phyloP scores from a whole-genome alignment of 2,797 vertebrate species.

The Acipenser transmontanus region DNA sequence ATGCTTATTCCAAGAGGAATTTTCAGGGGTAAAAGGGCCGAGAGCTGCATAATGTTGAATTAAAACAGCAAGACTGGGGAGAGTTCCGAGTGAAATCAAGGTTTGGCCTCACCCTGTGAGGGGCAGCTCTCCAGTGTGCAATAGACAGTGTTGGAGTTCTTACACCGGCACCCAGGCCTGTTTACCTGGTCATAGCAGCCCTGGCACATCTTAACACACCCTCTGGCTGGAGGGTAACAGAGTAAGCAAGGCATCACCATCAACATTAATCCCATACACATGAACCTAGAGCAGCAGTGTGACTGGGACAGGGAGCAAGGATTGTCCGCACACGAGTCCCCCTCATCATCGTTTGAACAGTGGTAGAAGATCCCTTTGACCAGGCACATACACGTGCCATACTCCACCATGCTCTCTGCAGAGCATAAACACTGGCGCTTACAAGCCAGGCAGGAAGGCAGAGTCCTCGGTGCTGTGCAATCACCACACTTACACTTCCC shows the following conservation, averaged over 20 bases:
- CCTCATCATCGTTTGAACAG: constrained; percentile 89
- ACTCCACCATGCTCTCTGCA: constrained; percentile 85
- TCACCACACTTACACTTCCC: constrained; percentile 90
- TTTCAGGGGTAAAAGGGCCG: constrained; percentile 24
- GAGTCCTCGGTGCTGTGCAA: constrained; percentile 80
- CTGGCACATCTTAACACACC: constrained; percentile 79
- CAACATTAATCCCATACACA: constrained; percentile 90
- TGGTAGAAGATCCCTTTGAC: constrained; percentile 96
- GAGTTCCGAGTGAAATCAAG: constrained; percentile 62
- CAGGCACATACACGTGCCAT: constrained; percentile 92
- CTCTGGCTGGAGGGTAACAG: constrained; percentile 89
- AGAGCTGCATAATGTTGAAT: constrained; percentile 52
- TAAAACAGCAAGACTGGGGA: constrained; percentile 46
- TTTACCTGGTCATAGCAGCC: constrained; percentile 80
- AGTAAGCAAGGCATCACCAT: constrained; percentile 86
- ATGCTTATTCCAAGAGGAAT: constrained; percentile 44
- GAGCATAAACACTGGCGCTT: constrained; percentile 89
- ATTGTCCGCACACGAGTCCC: constrained; percentile 86
- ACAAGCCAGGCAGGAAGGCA: constrained; percentile 85
- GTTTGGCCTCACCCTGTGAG: constrained; percentile 69
- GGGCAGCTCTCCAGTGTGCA: constrained; percentile 91
- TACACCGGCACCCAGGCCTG: constrained; percentile 89
- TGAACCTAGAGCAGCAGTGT: constrained; percentile 88
- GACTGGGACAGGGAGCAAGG: constrained; percentile 90
- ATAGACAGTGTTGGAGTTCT: constrained; percentile 96